Percentiles rank a stretch among this genome's conserved stretches.
Conservation (phyloP, 2,797 vertebrate species). For the Syngnathus acus region DNA sequence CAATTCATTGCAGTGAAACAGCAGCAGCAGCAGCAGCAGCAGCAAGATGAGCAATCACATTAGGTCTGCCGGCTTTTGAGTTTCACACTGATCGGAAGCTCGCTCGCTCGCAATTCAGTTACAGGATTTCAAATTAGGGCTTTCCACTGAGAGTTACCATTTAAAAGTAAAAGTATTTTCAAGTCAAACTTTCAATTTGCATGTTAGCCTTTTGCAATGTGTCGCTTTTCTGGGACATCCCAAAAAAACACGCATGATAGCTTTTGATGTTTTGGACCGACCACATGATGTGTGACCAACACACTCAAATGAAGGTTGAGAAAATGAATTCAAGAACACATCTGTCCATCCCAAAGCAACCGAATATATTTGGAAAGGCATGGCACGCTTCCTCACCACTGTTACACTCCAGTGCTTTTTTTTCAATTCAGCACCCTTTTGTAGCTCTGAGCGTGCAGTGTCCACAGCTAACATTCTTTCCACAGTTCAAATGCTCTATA, state of each 20-base stretch:
- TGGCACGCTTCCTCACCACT: slow-evolving; percentile 5
- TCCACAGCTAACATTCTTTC: slow-evolving; percentile 42
- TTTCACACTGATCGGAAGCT: no score
- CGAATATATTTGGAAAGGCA: neutral
- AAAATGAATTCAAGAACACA: neutral
- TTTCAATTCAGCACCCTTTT: slow-evolving; percentile 34
- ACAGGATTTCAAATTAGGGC: no score
- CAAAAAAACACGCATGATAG: no score
- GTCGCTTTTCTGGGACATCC: no score
- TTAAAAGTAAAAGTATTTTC: no score
- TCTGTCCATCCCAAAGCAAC: slow-evolving; percentile 7
- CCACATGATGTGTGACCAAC: neutral
- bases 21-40: neutral
- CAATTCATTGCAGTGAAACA: neutral
- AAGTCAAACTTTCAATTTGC: no score
- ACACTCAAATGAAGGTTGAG: neutral
- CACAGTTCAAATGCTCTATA: slow-evolving; percentile 38
- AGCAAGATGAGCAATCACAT: neutral
- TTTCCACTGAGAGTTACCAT: no score
- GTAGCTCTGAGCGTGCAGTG: slow-evolving; percentile 19
- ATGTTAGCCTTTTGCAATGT: no score
- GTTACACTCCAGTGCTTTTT: neutral
- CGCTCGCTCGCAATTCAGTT: no score
- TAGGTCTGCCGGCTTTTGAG: neutral
- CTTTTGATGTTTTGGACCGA: no score